A percentile compares a stretch with the other conserved stretches of the same genome.
phyloP scores from a whole-genome alignment of 1,140 invertebrate genomes.

The Macrotrachela quadricornifera region DNA sequence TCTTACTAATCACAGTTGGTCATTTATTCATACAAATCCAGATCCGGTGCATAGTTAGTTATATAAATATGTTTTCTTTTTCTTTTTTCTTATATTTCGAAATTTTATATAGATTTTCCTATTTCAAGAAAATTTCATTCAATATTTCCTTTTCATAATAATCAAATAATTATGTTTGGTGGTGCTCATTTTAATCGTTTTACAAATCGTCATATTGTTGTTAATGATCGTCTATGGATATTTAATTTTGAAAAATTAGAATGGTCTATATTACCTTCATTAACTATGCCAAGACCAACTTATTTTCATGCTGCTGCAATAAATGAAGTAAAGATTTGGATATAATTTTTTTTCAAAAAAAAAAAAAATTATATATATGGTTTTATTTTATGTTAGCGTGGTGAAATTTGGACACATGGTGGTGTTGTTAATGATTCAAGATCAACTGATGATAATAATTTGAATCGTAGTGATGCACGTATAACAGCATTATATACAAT shows the following conservation, averaged over 20 bases:
- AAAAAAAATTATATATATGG: too few species aligned
- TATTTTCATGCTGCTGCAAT: slow-evolving; percentile 7
- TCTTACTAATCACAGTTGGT: slow-evolving; percentile 3
- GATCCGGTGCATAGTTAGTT: background rate
- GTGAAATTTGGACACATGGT: too few species aligned
- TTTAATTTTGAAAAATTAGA: background rate
- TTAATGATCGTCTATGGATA: slow-evolving; percentile 3
- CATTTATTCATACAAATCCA: slow-evolving; percentile 1
- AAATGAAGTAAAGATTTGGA: too few species aligned
- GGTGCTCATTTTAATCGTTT: background rate
- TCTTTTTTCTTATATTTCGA: background rate
- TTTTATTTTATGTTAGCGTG: too few species aligned
- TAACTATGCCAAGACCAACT: background rate
- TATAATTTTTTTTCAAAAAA: too few species aligned
- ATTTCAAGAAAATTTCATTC: slow-evolving; percentile 6
- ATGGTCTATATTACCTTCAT: background rate
- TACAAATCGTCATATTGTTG: background rate
- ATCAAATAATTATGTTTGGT: slow-evolving; percentile 1
- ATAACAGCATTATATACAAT: too few species aligned
- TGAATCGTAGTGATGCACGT: too few species aligned
- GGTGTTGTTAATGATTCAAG: too few species aligned
- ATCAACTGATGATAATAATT: too few species aligned
- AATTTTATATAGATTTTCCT: background rate
- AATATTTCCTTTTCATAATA: background rate
- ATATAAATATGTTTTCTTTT: background rate